Evolutionary conservation across 2,888 invertebrate genomes (phyloP).

Genomic region (Oasisia sp.): DNA sequence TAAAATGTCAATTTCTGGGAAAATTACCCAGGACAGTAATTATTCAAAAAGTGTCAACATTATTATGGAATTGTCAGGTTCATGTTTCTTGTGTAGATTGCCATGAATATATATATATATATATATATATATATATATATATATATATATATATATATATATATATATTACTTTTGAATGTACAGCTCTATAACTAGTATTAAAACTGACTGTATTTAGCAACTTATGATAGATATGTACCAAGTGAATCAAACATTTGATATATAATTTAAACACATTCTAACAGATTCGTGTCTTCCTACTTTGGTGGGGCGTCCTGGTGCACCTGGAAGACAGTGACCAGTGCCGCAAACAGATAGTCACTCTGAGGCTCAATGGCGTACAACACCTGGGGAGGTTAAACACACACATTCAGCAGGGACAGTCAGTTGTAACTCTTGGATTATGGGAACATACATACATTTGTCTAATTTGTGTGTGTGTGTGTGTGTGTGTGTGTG

Average conservation of each 20-base stretch:
- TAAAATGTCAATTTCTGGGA: too few species aligned
- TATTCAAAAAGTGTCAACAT: not conserved
- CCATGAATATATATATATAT: too few species aligned
- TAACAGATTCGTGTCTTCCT: constrained; percentile 57
- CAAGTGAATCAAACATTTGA: not conserved
- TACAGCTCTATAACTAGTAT: too few species aligned
- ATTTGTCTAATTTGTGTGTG: not conserved
- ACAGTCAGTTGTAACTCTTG: not conserved
- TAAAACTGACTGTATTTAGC: not conserved
- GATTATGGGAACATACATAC: not conserved
- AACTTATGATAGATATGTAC: not conserved
- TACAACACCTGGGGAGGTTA: constrained; percentile 58
- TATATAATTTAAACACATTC: not conserved
- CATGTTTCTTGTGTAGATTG: not conserved
- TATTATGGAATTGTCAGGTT: not conserved
- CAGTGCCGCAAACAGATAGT: constrained; percentile 85
- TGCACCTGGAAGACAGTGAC: constrained; percentile 92
- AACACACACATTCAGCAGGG: too few species aligned
- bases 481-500: constrained; percentile 44
- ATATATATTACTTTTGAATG: too few species aligned
- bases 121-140: too few species aligned
- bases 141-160: too few species aligned
- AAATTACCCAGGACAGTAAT: not conserved
- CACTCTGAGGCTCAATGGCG: constrained; percentile 68
- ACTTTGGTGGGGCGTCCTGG: constrained; percentile 82